These are phyloP conservation scores for Maconellicoccus hirsutus DNA, from an alignment of 1,140 invertebrate genomes.

Conservation along the genomic window DNA sequence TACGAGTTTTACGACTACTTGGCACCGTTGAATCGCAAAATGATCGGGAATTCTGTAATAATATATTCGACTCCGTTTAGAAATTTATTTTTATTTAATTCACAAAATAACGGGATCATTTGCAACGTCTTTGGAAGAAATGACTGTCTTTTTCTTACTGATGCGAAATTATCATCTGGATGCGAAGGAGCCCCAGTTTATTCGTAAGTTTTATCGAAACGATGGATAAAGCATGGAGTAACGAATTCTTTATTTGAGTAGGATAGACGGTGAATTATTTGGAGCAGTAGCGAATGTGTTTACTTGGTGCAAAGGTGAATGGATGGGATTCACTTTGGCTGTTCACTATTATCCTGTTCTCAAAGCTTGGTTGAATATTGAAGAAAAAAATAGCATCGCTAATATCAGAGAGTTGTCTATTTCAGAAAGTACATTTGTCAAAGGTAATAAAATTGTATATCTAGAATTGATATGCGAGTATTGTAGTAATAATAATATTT, in stretches of 20 bases:
- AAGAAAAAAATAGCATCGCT: not conserved
- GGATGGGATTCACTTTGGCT: constrained; percentile 13
- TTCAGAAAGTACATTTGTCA: no score
- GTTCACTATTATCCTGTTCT: not conserved
- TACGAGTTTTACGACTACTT: not conserved
- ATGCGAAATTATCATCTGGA: not conserved
- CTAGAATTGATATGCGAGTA: no score
- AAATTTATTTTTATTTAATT: not conserved
- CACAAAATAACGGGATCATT: not conserved
- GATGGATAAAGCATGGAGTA: no score
- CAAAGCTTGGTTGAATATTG: not conserved
- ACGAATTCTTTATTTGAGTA: not conserved
- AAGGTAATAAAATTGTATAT: no score
- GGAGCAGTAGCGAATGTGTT: not conserved
- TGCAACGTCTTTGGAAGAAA: not conserved
- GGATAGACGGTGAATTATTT: not conserved
- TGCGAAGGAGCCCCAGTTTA: constrained; percentile 19
- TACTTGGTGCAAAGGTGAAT: constrained; percentile 10
- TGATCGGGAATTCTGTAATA: not conserved
- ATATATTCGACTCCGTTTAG: not conserved
- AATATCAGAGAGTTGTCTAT: not conserved
- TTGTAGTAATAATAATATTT: no score
- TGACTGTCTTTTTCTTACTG: constrained; percentile 5
- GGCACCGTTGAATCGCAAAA: not conserved
- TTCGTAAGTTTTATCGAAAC: not conserved